Evolutionary conservation across 2,888 invertebrate genomes (phyloP), one percentile per base, ranked within the genome.

Genomic region (Epirrita christyi): DNA sequence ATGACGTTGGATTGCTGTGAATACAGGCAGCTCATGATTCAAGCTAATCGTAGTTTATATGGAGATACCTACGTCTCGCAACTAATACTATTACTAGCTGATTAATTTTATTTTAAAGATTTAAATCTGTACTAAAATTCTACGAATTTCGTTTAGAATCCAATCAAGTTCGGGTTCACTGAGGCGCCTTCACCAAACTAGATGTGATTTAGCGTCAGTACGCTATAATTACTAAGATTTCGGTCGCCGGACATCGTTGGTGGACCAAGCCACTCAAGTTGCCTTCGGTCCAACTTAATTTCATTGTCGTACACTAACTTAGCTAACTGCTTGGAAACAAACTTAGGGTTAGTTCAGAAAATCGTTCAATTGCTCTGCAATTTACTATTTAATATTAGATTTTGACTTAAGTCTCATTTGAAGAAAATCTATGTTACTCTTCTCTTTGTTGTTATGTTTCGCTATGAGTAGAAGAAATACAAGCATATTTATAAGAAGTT

Each of bases 161-260:
- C 14, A 40, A 49, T 41, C 41, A 49, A 49, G 40, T 49, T 32
- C 42, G 6, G 11, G 37, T 44, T 32, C 49, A 48, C 49, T 48
- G 44, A n/a, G n/a, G 64, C 54, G 61, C 55, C 50, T 56, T 55
- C 32, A 36, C 37, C 58, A 56, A 63, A 57, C 57, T 61, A 49
- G 49, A 52, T 55, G 63, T 50, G 59, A 60, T 58, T 44, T 51
- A 43, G 46, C 42, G 48, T 51, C 54, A 38, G 52, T 54, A 49
- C 58, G 53, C 49, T 54, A 43, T 62, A 65, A 65, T 65, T 63
- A 66, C 63, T 57, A 53, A 59, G 62, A 64, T 64, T 64, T 61
- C 51, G 52, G 59, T 53, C 46, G 52, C 66, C 69, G 72, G 72
- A 72, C 72, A 72, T 73, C 70, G 71, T 61, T 50, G 57, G 63